phyloP scores from a whole-genome alignment of 2,888 invertebrate species.

The Acleris literana region DNA sequence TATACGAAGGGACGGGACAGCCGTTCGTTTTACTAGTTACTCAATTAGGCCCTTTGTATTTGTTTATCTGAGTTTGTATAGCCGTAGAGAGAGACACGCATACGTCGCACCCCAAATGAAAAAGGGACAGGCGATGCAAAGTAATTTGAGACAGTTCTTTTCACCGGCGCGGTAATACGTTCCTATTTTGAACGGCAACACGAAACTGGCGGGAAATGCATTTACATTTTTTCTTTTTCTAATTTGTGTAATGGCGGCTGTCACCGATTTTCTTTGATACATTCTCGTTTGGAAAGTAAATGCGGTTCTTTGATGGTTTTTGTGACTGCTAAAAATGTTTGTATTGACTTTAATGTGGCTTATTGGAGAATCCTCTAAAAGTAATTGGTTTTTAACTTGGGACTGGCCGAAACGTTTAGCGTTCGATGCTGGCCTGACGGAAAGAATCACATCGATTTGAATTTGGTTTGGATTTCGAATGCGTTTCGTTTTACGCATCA shows the following conservation, averaged over 20 bases:
- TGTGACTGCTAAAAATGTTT: constrained; percentile 39
- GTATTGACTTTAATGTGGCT: constrained; percentile 21
- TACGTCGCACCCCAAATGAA: constrained; percentile 42
- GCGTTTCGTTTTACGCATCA: neutral
- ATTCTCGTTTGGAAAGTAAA: constrained; percentile 57
- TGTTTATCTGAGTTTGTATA: constrained; percentile 84
- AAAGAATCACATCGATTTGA: constrained; percentile 6
- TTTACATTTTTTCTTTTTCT: constrained; percentile 72
- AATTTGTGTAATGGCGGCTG: constrained; percentile 72
- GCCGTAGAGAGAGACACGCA: constrained; percentile 57
- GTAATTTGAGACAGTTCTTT: constrained; percentile 84
- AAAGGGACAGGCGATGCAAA: constrained; percentile 61
- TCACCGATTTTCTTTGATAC: constrained; percentile 75
- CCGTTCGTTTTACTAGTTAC: constrained; percentile 83
- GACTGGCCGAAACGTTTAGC: constrained; percentile 8
- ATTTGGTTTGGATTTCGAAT: constrained; percentile 13
- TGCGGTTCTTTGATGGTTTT: constrained; percentile 49
- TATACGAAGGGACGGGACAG: constrained; percentile 76
- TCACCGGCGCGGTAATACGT: constrained; percentile 78
- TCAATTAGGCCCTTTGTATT: constrained; percentile 85
- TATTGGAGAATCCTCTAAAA: constrained; percentile 19
- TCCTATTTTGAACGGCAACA: constrained; percentile 83
- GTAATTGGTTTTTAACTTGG: constrained; percentile 22
- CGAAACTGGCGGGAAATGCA: constrained; percentile 80
- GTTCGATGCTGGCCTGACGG: neutral